phyloP scores from a whole-genome alignment of 2,888 invertebrate species.

The Sipha maydis region DNA sequence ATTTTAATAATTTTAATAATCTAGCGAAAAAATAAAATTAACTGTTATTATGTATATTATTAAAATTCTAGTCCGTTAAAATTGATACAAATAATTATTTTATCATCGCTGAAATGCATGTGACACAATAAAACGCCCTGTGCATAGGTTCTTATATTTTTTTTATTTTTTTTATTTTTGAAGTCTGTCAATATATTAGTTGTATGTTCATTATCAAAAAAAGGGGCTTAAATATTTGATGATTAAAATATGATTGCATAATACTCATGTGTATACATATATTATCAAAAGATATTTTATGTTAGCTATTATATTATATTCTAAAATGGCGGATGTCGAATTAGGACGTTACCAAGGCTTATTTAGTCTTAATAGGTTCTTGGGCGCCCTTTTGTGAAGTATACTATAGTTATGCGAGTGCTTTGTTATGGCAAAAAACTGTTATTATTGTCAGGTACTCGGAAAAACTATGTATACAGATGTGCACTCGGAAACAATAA shows the following conservation, averaged over 20 bases:
- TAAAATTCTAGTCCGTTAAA: background rate
- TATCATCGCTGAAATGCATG: background rate
- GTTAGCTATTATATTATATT: background rate
- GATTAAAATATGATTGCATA: background rate
- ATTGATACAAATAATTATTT: background rate
- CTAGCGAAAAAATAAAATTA: no score
- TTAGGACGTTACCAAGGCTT: background rate
- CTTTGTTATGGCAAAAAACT: background rate
- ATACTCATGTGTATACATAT: background rate
- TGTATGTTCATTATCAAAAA: background rate
- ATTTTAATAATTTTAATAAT: no score
- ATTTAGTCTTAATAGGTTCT: background rate
- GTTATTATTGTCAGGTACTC: conserved; percentile 5
- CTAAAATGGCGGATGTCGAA: conserved; percentile 15
- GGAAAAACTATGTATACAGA: background rate
- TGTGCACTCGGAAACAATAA: background rate
- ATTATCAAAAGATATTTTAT: conserved; percentile 14
- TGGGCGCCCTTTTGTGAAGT: conserved; percentile 5
- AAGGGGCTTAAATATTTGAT: background rate
- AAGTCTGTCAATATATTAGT: background rate
- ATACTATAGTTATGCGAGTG: background rate
- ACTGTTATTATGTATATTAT: no score
- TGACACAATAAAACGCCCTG: background rate
- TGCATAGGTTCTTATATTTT: background rate
- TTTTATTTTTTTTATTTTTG: background rate